phyloP scores from a whole-genome alignment of 2,797 vertebrate genomes.

The Microchirus variegatus region DNA sequence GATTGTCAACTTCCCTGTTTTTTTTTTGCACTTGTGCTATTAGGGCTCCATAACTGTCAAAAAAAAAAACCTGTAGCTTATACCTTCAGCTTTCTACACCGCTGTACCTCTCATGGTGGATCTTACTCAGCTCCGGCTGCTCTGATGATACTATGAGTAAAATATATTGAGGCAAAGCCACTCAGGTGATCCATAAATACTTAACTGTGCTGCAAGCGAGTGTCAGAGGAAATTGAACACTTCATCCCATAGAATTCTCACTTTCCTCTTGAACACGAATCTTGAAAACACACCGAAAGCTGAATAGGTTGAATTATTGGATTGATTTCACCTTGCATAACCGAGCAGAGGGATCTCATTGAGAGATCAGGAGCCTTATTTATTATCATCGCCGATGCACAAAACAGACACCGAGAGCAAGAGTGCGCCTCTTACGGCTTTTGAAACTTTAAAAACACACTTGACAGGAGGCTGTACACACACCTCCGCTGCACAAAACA shows the following conservation, averaged over 20 bases:
- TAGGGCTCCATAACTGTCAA: constrained; percentile 69
- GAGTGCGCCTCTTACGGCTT: not conserved
- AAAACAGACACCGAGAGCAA: not conserved
- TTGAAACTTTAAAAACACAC: no score
- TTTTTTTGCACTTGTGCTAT: constrained; percentile 59
- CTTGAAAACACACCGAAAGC: constrained; percentile 8
- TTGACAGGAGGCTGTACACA: no score
- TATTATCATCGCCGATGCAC: not conserved
- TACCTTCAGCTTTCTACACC: constrained; percentile 63
- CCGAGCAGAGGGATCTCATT: not conserved
- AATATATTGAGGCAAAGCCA: constrained; percentile 30
- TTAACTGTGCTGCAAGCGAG: constrained; percentile 5
- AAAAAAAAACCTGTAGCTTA: constrained; percentile 63
- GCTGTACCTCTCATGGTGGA: constrained; percentile 46
- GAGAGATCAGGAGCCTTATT: not conserved
- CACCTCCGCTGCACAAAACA: no score
- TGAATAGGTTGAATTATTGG: not conserved
- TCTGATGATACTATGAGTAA: constrained; percentile 34
- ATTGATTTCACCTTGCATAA: not conserved
- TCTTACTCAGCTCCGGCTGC: constrained; percentile 45
- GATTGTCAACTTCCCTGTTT: constrained; percentile 54
- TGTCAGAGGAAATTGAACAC: constrained; percentile 9
- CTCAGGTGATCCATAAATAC: constrained; percentile 24
- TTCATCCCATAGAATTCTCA: not conserved
- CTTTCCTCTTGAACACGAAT: not conserved